These are phyloP conservation scores for Drosophila sucinea DNA, from an alignment of 1,140 invertebrate genomes.

Conservation along the genomic window DNA sequence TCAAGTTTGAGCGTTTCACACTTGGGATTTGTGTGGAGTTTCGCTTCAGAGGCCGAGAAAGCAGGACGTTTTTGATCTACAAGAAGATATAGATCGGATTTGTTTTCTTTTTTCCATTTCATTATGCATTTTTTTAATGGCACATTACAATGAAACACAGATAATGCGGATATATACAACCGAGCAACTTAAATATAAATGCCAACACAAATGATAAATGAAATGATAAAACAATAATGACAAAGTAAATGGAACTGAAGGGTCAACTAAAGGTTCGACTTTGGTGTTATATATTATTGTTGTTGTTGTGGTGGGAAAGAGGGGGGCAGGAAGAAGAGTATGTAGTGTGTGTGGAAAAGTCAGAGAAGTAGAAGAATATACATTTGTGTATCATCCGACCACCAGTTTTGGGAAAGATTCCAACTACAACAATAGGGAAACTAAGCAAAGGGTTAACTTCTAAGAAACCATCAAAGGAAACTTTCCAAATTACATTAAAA, in stretches of 20 bases:
- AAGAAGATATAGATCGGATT: conserved; percentile 82
- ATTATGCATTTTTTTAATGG: conserved; percentile 44
- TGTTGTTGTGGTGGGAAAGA: conserved; percentile 6
- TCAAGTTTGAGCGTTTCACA: conserved; percentile 67
- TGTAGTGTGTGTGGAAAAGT: neutral
- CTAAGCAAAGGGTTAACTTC: neutral
- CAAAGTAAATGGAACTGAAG: conserved; percentile 10
- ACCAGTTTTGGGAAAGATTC: neutral
- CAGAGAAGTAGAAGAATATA: neutral
- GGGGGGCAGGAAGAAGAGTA: too few relatives aligned
- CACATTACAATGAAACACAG: conserved; percentile 71
- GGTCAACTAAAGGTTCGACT: conserved; percentile 15
- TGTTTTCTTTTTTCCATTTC: conserved; percentile 13
- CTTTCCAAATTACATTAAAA: too few relatives aligned
- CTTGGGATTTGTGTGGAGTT: conserved; percentile 78
- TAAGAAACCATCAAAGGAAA: neutral
- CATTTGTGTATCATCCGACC: neutral
- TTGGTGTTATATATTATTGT: conserved; percentile 4
- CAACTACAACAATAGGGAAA: neutral
- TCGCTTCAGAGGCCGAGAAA: conserved; percentile 83
- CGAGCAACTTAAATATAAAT: conserved; percentile 60
- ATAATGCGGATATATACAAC: conserved; percentile 38
- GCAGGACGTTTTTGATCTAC: conserved; percentile 83
- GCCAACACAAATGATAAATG: conserved; percentile 45
- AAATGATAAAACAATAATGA: conserved; percentile 36